Base-by-base conservation (phyloP, 2,113 vertebrate genomes). In the Semicossyphus pulcher region DNA sequence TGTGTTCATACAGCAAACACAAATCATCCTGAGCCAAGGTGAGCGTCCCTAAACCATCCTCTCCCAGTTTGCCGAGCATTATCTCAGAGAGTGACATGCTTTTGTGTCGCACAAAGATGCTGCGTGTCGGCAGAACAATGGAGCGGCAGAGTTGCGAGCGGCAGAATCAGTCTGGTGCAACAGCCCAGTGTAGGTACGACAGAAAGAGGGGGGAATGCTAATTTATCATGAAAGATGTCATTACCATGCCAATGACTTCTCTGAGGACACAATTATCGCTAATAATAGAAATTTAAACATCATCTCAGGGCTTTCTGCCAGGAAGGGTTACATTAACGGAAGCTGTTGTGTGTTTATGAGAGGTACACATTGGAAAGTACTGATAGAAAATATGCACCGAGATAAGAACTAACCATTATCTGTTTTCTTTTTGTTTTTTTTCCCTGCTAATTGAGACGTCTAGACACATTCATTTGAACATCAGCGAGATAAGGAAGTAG, bases 391-490 rank as follows among this genome's bases (percentile, higher is more conserved):
- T 78, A 80, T 44, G 65, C 31, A 59, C 29, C 23, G 47, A 72
- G 86, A 91, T 90, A 86, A 90, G 79, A 64, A 5, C 71, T 47
- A 84, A 84, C 69, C 69, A 76, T 66, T 49, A 68, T 81, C 75
- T 68, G 42, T 56, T 51, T 82, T 78, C 54, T 28, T 2, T 31
- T 34, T 21, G 53, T 45, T 39, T 58, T 52, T 83, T 81, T 71
- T 80, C 66, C 80, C 64, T 77, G 75, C 81, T 93, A 93, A 92
- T 90, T 89, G 79, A 88, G 79, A 87, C 32, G 93, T 94, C 94
- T 93, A 94, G 93, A 94, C 93, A 86, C 78, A 88, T 91, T 86
- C 83, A 85, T 82, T 86, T 89, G 86, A 91, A 88, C 90, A 83
- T 71, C 65, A 56, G 66, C 11, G 32, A 92, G 93, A 94, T 94